Conservation (phyloP, 2,113 vertebrate species). For the Plectropomus leopardus region DNA sequence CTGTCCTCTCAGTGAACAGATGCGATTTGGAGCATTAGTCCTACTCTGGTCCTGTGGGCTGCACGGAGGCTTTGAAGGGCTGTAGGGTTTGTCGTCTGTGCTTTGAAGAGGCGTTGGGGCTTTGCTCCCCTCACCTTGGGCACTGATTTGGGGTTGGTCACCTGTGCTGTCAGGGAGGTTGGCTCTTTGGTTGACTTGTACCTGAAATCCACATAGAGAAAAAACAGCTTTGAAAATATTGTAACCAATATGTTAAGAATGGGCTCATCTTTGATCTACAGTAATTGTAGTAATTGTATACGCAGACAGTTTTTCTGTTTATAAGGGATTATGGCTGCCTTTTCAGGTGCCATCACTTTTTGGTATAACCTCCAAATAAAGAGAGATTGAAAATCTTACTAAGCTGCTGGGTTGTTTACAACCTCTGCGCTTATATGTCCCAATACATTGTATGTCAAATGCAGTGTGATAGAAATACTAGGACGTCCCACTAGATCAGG, state of each 20-base stretch:
- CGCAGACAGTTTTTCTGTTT: not conserved
- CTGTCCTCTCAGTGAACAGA: constrained; percentile 38
- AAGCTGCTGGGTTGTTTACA: not conserved
- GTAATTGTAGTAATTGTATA: not conserved
- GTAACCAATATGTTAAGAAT: not conserved
- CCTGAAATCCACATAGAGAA: constrained; percentile 47
- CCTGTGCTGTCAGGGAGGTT: constrained; percentile 77
- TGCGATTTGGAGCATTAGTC: not conserved
- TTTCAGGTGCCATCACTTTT: not conserved
- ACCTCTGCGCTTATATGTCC: not conserved
- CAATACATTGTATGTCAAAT: no score
- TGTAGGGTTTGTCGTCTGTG: constrained; percentile 18
- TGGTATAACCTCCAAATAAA: not conserved
- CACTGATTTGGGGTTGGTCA: constrained; percentile 43
- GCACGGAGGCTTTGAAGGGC: not conserved
- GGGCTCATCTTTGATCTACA: not conserved
- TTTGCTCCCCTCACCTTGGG: constrained; percentile 8
- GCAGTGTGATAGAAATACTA: no score
- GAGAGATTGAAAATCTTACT: not conserved
- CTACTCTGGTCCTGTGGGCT: constrained; percentile 11
- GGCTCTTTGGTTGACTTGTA: constrained; percentile 45
- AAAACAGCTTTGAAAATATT: not conserved
- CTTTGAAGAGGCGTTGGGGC: constrained; percentile 18
- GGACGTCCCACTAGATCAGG: no score
- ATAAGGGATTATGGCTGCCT: not conserved